phyloP scores from a whole-genome alignment of 2,113 vertebrate genomes.

The Calyptomena viridis region DNA sequence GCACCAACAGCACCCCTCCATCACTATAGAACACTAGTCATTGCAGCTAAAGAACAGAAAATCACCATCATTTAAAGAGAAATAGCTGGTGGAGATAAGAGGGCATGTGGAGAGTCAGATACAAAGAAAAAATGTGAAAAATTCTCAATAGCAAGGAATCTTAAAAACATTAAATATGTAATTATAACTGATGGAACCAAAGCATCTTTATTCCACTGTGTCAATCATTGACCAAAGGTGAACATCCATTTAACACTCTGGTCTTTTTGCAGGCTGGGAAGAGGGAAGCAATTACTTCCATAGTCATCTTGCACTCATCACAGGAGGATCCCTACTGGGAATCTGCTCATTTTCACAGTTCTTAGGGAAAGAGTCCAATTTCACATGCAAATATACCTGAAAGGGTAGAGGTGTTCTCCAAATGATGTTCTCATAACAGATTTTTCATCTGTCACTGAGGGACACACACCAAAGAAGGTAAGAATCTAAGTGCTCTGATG shows the following conservation, averaged over 20 bases:
- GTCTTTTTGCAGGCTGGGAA: background rate
- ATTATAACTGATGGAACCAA: background rate
- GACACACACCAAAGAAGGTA: background rate
- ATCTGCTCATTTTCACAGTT: background rate
- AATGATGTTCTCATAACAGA: background rate
- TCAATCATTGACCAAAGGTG: background rate
- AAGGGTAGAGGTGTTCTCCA: background rate
- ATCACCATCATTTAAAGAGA: background rate
- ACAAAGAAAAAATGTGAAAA: background rate
- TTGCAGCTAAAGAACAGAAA: background rate
- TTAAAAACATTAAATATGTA: background rate
- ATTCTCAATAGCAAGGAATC: background rate
- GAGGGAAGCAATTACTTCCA: background rate
- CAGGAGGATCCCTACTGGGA: background rate
- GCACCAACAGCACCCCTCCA: background rate
- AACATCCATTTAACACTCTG: background rate
- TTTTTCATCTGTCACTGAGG: background rate
- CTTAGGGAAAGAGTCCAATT: background rate
- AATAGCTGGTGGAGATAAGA: background rate
- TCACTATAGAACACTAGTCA: background rate
- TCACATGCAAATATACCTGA: background rate
- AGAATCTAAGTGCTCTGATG: background rate
- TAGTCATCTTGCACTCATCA: background rate
- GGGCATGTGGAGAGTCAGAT: background rate
- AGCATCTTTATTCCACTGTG: background rate